Percentiles rank a stretch among this genome's conserved stretches.
phyloP scores from a whole-genome alignment of 1,140 invertebrate genomes.

The Aphis gossypii region DNA sequence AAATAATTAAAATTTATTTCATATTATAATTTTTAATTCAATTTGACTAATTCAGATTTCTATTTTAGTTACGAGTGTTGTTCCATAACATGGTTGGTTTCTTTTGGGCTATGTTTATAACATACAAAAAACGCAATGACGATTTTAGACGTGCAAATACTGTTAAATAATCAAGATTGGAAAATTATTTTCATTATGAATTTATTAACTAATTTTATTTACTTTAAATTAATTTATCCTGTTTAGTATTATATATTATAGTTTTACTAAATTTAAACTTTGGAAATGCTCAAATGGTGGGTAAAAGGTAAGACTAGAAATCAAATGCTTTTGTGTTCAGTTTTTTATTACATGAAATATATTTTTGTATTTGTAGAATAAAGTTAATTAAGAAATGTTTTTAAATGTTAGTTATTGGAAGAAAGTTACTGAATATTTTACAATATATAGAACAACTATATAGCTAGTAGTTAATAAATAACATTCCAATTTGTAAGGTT shows the following conservation, averaged over 20 bases:
- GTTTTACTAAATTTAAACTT: neutral
- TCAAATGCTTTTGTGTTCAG: neutral
- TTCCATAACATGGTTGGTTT: constrained; percentile 59
- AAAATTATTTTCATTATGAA: neutral
- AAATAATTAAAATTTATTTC: constrained; percentile 61
- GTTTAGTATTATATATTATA: neutral
- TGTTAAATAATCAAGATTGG: constrained; percentile 33
- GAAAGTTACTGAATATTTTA: neutral
- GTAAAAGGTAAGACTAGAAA: neutral
- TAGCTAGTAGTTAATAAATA: neutral
- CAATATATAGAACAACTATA: neutral
- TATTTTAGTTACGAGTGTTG: constrained; percentile 59
- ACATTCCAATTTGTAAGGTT: neutral
- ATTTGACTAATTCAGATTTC: constrained; percentile 28
- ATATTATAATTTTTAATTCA: neutral
- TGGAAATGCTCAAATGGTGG: neutral
- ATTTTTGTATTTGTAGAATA: neutral
- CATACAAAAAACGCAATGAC: constrained; percentile 56
- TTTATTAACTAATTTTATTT: neutral
- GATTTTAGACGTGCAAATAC: constrained; percentile 52
- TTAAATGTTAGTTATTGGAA: neutral
- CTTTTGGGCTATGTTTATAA: constrained; percentile 59
- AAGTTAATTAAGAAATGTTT: neutral
- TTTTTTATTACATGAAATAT: neutral
- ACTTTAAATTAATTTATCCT: neutral